These are phyloP conservation scores for Neelides sp. DNA, from an alignment of 1,140 invertebrate genomes.

Conservation along the genomic window DNA sequence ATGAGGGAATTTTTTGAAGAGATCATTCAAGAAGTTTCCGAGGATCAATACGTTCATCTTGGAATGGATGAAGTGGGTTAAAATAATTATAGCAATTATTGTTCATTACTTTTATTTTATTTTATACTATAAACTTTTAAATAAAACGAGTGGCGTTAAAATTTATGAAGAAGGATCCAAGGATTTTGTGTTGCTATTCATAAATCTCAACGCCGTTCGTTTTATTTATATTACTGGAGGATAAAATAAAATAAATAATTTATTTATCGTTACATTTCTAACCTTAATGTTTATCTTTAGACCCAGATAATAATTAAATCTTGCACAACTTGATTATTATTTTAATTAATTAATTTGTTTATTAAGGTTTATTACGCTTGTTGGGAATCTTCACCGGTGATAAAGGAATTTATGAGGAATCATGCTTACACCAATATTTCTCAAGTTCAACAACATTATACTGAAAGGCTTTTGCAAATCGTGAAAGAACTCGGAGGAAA, in stretches of 20 bases:
- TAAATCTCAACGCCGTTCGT: no score
- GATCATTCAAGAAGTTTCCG: slow-evolving; percentile 37
- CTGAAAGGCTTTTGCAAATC: slow-evolving; percentile 38
- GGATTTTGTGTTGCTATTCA: no score
- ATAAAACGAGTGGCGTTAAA: no score
- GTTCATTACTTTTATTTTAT: neutral
- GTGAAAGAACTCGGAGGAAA: slow-evolving; percentile 24
- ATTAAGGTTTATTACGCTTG: slow-evolving; percentile 27
- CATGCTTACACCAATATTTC: slow-evolving; percentile 36
- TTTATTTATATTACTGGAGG: no score
- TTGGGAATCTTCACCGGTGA: slow-evolving; percentile 43
- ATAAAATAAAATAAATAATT: no score
- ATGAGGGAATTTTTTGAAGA: slow-evolving; percentile 40
- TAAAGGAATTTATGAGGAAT: slow-evolving; percentile 41
- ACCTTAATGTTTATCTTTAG: no score
- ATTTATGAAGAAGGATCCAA: no score
- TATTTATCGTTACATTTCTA: no score
- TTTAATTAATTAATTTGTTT: neutral
- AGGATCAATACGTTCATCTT: slow-evolving; percentile 43
- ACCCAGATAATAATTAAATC: neutral
- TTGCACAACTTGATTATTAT: neutral
- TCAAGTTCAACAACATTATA: slow-evolving; percentile 43
- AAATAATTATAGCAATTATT: neutral
- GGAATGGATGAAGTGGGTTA: slow-evolving; percentile 50
- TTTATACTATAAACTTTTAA: no score